These are phyloP conservation scores for Dusona sp. DNA, from an alignment of 2,888 invertebrate genomes.

Conservation along the genomic window DNA sequence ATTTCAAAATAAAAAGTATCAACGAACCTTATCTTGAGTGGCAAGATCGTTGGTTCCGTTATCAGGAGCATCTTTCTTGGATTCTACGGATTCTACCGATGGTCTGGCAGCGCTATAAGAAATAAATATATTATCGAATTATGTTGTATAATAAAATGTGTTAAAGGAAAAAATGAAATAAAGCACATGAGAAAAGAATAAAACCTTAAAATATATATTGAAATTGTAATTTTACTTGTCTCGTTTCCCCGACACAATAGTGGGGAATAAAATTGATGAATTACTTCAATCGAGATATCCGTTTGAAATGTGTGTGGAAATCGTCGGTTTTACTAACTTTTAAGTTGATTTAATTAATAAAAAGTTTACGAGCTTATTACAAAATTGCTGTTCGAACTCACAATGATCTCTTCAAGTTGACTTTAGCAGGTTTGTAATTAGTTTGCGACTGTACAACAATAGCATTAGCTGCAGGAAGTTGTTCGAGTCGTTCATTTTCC, in stretches of 20 bases:
- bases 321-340: background rate
- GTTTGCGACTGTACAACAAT: conserved; percentile 62
- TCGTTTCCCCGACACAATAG: background rate
- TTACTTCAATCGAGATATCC: background rate
- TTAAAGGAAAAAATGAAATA: background rate
- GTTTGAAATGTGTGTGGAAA: background rate
- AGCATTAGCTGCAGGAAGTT: conserved; percentile 37
- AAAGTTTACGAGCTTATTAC: background rate
- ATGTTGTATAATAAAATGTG: background rate
- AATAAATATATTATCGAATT: background rate
- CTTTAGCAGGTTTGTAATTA: conserved; percentile 80
- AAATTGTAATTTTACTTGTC: background rate
- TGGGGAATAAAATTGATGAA: background rate
- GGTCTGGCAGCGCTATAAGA: conserved; percentile 77
- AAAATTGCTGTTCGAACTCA: conserved; percentile 74
- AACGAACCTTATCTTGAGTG: conserved; percentile 75
- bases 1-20: background rate
- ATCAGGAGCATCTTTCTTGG: conserved; percentile 75
- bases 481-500: conserved; percentile 61
- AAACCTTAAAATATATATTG: background rate
- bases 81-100: conserved; percentile 74
- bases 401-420: conserved; percentile 84
- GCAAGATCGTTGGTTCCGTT: conserved; percentile 71
- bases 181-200: background rate
- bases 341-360: background rate